phyloP scores from a whole-genome alignment of 1,140 invertebrate species.

The Aphelinus atriplicis region DNA sequence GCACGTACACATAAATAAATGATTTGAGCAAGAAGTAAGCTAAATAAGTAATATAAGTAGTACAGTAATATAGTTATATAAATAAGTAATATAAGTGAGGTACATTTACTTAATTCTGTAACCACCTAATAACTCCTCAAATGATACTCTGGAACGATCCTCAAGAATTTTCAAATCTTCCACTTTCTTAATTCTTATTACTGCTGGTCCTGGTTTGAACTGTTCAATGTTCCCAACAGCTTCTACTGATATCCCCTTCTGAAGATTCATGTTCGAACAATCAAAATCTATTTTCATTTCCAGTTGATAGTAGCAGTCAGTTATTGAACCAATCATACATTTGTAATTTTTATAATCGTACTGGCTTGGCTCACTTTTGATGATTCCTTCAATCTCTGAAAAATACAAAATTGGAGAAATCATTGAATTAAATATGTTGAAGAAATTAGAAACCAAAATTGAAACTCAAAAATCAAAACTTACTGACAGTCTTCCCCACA shows the following conservation, averaged over 20 bases:
- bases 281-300: not conserved
- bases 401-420: not conserved
- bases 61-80: too few relatives aligned
- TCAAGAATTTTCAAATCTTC: too few relatives aligned
- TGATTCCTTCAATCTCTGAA: slow-evolving; percentile 2
- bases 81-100: too few relatives aligned
- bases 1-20: too few relatives aligned
- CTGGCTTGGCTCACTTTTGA: not conserved
- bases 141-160: too few relatives aligned
- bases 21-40: too few relatives aligned
- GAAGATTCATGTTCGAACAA: not conserved
- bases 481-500: not conserved
- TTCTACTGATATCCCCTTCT: not conserved
- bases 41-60: too few relatives aligned
- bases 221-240: not conserved
- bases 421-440: not conserved
- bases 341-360: not conserved
- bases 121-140: too few relatives aligned
- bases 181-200: too few relatives aligned
- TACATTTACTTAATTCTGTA: too few relatives aligned
- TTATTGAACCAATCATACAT: not conserved
- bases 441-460: not conserved
- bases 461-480: not conserved
- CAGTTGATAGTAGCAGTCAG: not conserved
- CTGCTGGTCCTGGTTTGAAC: too few relatives aligned